These are phyloP conservation scores for Acanthurus leucopareius DNA, from an alignment of 2,797 vertebrate genomes.

Conservation along the genomic window DNA sequence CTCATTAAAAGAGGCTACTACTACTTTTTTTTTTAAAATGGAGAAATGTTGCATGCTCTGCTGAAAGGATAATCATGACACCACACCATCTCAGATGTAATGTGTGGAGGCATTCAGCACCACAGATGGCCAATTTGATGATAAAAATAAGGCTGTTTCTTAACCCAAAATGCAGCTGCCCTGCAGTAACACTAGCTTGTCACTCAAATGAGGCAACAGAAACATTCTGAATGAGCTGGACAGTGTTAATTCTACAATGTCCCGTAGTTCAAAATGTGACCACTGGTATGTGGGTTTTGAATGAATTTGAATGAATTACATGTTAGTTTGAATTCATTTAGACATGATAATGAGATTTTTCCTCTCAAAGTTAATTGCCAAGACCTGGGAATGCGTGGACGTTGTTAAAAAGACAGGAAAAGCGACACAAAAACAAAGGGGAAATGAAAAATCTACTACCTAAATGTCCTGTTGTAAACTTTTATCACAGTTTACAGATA, in stretches of 20 bases:
- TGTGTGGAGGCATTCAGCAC: not conserved
- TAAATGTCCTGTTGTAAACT: not conserved
- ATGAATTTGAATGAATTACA: not conserved
- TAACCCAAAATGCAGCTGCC: not conserved
- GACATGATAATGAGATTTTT: not conserved
- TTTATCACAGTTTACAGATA: not conserved
- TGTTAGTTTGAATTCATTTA: not conserved
- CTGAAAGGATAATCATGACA: conserved; percentile 2
- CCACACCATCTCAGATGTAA: not conserved
- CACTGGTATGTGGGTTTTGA: not conserved
- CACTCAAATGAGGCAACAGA: not conserved
- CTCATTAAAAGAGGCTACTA: not conserved
- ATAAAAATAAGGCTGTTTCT: not conserved
- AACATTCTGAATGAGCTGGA: not conserved
- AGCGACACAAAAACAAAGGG: not conserved
- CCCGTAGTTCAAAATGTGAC: too few relatives aligned
- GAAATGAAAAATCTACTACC: not conserved
- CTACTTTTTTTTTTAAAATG: conserved; percentile 3
- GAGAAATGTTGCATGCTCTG: not conserved
- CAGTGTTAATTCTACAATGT: not conserved
- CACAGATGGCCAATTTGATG: not conserved
- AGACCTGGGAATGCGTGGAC: not conserved
- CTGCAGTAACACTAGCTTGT: not conserved
- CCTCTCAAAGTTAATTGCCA: not conserved
- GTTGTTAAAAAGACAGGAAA: not conserved